Percentiles rank a stretch among this genome's conserved stretches.
phyloP scores from a whole-genome alignment of 2,797 vertebrate species.

The Tokudaia muenninki region DNA sequence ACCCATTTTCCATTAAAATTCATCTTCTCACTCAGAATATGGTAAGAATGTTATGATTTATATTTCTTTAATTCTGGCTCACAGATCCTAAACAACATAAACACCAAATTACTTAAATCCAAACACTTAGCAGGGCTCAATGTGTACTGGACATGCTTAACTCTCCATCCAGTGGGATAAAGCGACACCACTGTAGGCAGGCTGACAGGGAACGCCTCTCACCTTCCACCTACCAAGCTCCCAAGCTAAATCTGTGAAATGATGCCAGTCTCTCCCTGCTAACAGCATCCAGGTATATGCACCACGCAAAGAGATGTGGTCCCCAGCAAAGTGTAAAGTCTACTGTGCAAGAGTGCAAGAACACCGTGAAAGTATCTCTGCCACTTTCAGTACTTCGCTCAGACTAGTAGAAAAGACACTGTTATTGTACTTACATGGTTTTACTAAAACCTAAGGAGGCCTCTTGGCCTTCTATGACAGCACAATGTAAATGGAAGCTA shows the following conservation, averaged over 20 bases:
- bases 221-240: background rate
- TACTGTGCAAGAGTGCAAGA: slow-evolving; percentile 42
- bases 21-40: background rate
- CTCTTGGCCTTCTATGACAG: slow-evolving; percentile 37
- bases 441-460: slow-evolving; percentile 41
- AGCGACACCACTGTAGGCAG: background rate
- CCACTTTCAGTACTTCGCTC: slow-evolving; percentile 55
- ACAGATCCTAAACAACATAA: background rate
- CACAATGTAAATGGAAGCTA: background rate
- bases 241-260: background rate
- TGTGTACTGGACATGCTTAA: background rate
- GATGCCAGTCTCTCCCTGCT: background rate
- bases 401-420: slow-evolving; percentile 40
- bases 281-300: background rate
- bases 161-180: fast-evolving
- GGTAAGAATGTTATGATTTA: background rate
- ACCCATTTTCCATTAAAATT: background rate
- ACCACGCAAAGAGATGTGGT: background rate
- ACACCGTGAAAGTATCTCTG: slow-evolving; percentile 63
- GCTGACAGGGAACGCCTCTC: background rate
- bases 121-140: background rate
- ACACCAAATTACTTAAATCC: background rate
- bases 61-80: background rate
- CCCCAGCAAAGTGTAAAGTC: background rate
- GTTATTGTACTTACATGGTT: slow-evolving; percentile 40